These are phyloP conservation scores for Stegophylla sp. DNA, from an alignment of 2,888 invertebrate genomes.

Conservation along the genomic window DNA sequence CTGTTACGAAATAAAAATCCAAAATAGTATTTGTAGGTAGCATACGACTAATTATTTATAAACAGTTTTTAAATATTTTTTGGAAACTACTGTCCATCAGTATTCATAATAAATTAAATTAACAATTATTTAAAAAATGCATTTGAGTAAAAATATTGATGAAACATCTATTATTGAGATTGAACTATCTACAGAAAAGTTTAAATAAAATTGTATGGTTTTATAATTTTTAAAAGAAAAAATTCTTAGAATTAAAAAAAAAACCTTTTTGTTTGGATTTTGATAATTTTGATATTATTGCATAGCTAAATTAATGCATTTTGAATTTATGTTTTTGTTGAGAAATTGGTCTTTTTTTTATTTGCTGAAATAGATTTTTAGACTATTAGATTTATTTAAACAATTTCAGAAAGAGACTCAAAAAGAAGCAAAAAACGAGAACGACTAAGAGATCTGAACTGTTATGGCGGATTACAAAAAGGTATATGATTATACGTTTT, in stretches of 20 bases:
- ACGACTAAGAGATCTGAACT: slow-evolving; percentile 73
- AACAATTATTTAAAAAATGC: too few species aligned
- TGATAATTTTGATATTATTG: background rate
- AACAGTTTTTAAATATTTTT: too few species aligned
- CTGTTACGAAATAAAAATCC: too few species aligned
- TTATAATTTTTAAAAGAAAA: background rate
- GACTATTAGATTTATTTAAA: slow-evolving; percentile 56
- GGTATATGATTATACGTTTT: slow-evolving; percentile 64
- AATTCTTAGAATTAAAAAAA: too few species aligned
- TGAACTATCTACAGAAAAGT: too few species aligned
- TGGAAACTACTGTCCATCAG: too few species aligned
- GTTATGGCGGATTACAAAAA: slow-evolving; percentile 69
- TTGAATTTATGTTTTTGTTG: slow-evolving; percentile 33
- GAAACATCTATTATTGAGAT: too few species aligned
- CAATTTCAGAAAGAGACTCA: slow-evolving; percentile 55
- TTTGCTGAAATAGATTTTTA: slow-evolving; percentile 31
- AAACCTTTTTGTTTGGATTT: slow-evolving; percentile 14
- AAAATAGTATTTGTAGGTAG: too few species aligned
- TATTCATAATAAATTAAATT: too few species aligned
- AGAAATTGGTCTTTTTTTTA: slow-evolving; percentile 19
- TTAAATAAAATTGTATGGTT: background rate
- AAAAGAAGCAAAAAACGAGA: slow-evolving; percentile 62
- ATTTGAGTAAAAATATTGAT: too few species aligned
- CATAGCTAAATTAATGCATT: slow-evolving; percentile 15
- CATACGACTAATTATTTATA: too few species aligned